Evolutionary conservation across 1,140 invertebrate species (phyloP).

Genomic region (Brachystomella parvula): DNA sequence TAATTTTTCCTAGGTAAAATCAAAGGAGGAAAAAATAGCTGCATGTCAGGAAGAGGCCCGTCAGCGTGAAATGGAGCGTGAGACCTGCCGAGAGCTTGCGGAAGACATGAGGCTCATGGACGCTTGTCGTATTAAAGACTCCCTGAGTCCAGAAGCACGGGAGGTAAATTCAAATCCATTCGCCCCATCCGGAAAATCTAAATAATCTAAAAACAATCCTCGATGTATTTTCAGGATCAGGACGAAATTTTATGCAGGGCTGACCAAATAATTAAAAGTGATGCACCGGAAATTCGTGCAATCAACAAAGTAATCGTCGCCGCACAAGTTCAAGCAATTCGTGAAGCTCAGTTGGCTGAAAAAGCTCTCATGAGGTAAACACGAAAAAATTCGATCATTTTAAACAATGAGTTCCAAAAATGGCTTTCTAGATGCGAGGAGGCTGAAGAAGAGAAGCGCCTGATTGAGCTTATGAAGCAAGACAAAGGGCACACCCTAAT

Average conservation of each 20-base stretch:
- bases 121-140: constrained; percentile 20
- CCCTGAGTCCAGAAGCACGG: constrained; percentile 32
- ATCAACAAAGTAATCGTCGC: constrained; percentile 32
- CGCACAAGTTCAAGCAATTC: constrained; percentile 35
- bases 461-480: constrained; percentile 24
- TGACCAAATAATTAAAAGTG: constrained; percentile 29
- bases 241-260: constrained; percentile 31
- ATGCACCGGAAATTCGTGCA: constrained; percentile 29
- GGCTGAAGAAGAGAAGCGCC: constrained; percentile 28
- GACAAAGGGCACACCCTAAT: constrained; percentile 18
- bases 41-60: background rate
- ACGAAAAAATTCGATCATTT: background rate
- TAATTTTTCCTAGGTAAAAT: constrained; percentile 23
- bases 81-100: constrained; percentile 18
- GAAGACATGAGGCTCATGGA: constrained; percentile 33
- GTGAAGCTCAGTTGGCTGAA: constrained; percentile 35
- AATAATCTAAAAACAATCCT: background rate
- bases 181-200: background rate
- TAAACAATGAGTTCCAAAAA: background rate
- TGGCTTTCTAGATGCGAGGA: constrained; percentile 24
- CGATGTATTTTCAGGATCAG: constrained; percentile 20
- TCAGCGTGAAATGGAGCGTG: constrained; percentile 6
- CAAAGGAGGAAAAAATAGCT: constrained; percentile 25
- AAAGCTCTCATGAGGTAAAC: constrained; percentile 32
- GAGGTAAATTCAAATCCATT: too few species aligned